Evolutionary conservation across 1,140 invertebrate species (phyloP), one percentile per base, ranked within the genome.

Genomic region (Drosophila persimilis): DNA sequence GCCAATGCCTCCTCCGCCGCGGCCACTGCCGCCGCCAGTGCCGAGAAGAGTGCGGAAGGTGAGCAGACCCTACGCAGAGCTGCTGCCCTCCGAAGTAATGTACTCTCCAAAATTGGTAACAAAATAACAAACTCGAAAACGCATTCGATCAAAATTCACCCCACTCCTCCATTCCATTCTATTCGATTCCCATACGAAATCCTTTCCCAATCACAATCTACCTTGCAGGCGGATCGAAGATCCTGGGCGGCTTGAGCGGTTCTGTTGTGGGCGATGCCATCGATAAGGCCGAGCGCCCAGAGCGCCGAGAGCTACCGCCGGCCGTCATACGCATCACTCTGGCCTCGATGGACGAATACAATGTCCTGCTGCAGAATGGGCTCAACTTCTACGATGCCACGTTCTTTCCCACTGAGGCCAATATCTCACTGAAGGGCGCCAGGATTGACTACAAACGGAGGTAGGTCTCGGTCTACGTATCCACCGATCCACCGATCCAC

Each of bases 361-460:
- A 96, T 85, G 94, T 94, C 79, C 92, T 97, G 39, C 92, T 97
- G 47, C 95, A 96, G 91, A 95, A 96, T 79, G 96, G 96, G 11
- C 92, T 97, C 47, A 96, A 97, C 91, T 97, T 97, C 93, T 97
- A 96, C 83, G 96, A 95, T 26, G 95, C 96, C 46, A 97, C 96
- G 2, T 96, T 95, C 92, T 97, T 97, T 92, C 96, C 96, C 29
- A 96, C 95, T 6, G 96, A 96, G 81, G 93, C 95, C 52, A 94
- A 95, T 50, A 93, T 94, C 75, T 93, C 93, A 17, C 91, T 93
- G 22, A 93, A 93, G 62, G 89, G 89, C 15, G 91, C 85, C 62
- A 90, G 91, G 90, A 77, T 92, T 90, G 73, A 91, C 76, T 80
- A 93, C 91, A 91, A 93, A 91, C 92, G 93, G 91, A 91, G 93